Base-by-base conservation (phyloP, 2,888 invertebrate genomes). In the Pandemis corylana region DNA sequence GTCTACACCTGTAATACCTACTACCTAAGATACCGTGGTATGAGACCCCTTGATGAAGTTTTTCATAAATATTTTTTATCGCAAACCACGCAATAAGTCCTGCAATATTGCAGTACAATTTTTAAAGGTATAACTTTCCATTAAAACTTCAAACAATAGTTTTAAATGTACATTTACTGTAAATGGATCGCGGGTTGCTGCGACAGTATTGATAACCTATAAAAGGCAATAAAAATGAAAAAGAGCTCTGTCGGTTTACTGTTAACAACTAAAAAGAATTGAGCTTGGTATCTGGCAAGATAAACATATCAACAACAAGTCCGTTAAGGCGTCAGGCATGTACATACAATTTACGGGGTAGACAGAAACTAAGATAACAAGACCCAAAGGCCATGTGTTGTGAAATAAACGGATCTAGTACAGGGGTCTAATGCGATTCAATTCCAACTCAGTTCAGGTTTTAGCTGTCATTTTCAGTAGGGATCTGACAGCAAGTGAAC, bases 221-320 rank as follows among this genome's bases (percentile, higher is more conserved):
- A 80, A 79, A 80, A 77, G 59, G 77, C 75, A 15, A 77, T 80
- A 78, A 81, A 80, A 79, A 77, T 77, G 77, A 76, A 77, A 76
- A 77, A 76, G 65, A 71, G 76, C 72, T 76, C 72, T 28, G 71
- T 77, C 65, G 76, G 72, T 78, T 79, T 76, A 77, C 78, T 78
- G 78, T 78, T 76, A 77, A 76, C 78, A 72, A 76, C 64, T 46
- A n/a, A 62, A 71, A 63, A 44, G 70, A 61, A 51, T 15, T 44
- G 49, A 66, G 62, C 74, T 68, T 49, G 59, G 56, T 44, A 20
- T 36, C 28, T 20, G 44, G 42, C 2, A 44, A 44, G 9, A 7
- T 7, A 56, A 20, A 9, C 5, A 49, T 28, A 2, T 2, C 28
- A 36, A 36, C 28, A 36, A 36, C 28, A 36, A 62, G 5, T 7